These are phyloP conservation scores for Diaphora mendica DNA, from an alignment of 2,888 invertebrate species.

Conservation along the genomic window DNA sequence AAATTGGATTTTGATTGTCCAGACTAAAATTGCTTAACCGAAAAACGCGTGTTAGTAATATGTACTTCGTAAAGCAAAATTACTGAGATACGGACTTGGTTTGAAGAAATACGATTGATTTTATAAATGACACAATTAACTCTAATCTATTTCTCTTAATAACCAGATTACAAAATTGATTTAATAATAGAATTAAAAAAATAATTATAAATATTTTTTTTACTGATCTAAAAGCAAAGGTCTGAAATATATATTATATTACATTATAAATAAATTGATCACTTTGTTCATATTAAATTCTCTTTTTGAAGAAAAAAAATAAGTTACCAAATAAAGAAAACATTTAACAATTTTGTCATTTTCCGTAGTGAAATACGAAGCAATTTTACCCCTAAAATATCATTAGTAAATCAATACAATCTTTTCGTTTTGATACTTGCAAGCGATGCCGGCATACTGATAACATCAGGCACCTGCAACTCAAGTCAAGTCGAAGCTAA, in stretches of 20 bases:
- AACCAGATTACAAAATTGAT: no score
- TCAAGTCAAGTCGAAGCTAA: constrained; percentile 12
- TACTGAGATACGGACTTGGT: background rate
- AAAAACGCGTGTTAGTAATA: background rate
- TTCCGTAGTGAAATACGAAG: no score
- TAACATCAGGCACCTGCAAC: constrained; percentile 9
- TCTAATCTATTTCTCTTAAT: no score
- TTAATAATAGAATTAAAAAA: background rate
- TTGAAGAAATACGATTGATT: background rate
- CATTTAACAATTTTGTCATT: background rate
- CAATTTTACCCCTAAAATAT: background rate
- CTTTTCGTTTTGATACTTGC: background rate
- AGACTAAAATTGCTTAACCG: background rate
- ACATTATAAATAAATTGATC: no score
- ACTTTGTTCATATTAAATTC: background rate
- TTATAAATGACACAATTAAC: no score
- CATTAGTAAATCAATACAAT: background rate
- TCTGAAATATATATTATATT: no score
- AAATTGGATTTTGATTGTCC: constrained; percentile 42
- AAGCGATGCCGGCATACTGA: constrained; percentile 4
- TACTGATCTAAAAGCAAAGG: background rate
- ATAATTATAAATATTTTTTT: background rate
- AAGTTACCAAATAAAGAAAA: background rate
- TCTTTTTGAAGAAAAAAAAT: background rate
- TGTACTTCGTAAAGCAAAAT: background rate